Base-by-base conservation (phyloP, 2,797 vertebrate species). In the Taenioides sp. region DNA sequence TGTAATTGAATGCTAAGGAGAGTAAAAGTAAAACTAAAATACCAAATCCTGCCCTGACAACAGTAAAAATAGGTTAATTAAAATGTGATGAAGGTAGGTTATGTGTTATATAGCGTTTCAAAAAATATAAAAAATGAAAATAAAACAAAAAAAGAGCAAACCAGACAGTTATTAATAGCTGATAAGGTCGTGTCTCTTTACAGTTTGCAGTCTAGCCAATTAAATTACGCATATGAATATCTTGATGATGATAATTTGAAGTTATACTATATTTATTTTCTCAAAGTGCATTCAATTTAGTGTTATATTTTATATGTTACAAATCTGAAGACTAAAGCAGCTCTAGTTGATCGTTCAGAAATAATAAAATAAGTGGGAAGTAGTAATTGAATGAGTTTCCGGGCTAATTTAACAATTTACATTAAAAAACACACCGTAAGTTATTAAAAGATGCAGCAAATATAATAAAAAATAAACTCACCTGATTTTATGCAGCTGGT, bases 1-100 rank as follows among this genome's bases (percentile, higher is more conserved):
- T 52, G 69, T 63, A 67, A 83, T 84, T 69, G 83, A 82, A 83
- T 76, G 79, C 80, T 81, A 78, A 75, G 81, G 14, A 58, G 28
- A 5, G 18, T 70, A 75, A 40, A 40, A 37, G 0, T 67, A 73
- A 73, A 77, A 78, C 3, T 67, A 74, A 73, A 78, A 79, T 67
- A 80, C 27, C 14, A 65, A 60, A 31, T 31, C 50, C 64, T 61
- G 76, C 67, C 67, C 31, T 71, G 67, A 84, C 78, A 28, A 82
- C 78, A 10, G 68, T 66, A 37, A 67, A 37, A 12, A 40, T 17
- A 64, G n/a, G 12, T 28, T 47, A 40, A 64, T 64, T 23, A 64
- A 25, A 47, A 25, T n/a, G 28, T 20, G 60, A 40, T 37, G 60
- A 12, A 18, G 34, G 20, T 37, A 37, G 34, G 34, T 9, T 31